A percentile compares a stretch with the other conserved stretches of the same genome.
Evolutionary conservation across 2,797 vertebrate genomes (phyloP).

Genomic region (Gobio occitaniae): DNA sequence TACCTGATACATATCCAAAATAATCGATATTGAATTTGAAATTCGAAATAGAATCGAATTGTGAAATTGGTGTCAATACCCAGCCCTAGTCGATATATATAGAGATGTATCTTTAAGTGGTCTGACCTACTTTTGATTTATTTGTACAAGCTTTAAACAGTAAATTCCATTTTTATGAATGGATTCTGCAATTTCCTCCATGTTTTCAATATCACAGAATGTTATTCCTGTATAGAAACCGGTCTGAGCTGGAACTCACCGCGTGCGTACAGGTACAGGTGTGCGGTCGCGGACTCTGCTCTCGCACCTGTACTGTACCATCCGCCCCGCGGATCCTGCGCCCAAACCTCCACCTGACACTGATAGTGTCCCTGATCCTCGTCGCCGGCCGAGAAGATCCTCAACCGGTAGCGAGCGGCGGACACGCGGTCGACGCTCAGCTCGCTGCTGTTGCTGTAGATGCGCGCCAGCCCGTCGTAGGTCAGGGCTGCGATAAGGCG

Average conservation of each 20-base stretch:
- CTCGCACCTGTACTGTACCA: constrained; percentile 85
- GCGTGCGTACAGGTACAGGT: constrained; percentile 85
- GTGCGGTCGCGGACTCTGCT: constrained; percentile 78
- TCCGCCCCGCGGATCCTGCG: constrained; percentile 81
- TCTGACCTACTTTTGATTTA: too few species aligned
- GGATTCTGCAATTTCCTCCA: too few species aligned
- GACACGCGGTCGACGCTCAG: constrained; percentile 82
- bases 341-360: constrained; percentile 84
- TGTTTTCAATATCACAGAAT: too few species aligned
- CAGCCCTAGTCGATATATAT: too few species aligned
- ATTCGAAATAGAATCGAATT: too few species aligned
- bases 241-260: constrained; percentile 72
- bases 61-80: too few species aligned
- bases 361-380: constrained; percentile 84
- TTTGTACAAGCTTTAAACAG: too few species aligned
- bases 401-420: constrained; percentile 79
- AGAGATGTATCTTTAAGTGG: too few species aligned
- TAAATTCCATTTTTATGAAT: too few species aligned
- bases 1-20: too few species aligned
- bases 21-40: too few species aligned
- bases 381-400: constrained; percentile 79
- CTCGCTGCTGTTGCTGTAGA: constrained; percentile 77
- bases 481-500: constrained; percentile 75
- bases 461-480: constrained; percentile 80
- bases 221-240: too few species aligned